Base-by-base conservation (phyloP, 1,140 invertebrate genomes). In the Eupristina koningsbergeri region DNA sequence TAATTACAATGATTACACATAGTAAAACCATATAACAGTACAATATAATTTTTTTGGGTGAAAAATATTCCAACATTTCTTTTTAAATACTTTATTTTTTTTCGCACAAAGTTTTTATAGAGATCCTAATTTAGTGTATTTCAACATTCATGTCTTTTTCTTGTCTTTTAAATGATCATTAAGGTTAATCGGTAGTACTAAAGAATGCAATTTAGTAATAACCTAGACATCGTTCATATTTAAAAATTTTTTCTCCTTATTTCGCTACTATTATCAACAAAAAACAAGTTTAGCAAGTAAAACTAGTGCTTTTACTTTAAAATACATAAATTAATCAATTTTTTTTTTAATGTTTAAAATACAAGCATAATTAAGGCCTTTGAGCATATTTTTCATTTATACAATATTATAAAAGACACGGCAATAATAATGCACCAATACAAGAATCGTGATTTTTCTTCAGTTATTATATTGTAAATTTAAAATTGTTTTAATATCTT, bases 91-190 rank as follows among this genome's bases (percentile, higher is more conserved):
- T 13, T 71, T 31, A 36, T 0, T 36, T 36, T 67, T 67, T 67
- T 39, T 17, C 19, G 36, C 15, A 19, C 15, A 34, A 71, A 34
- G 22, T 77, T 77, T 61, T 77, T 39, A 58, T 64, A 47, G 15
- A 41, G 36, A 22, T 69, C 36, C 26, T 69, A 50, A 64, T 61
- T 19, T 50, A 41, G 2, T 61, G 9, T 17, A 61, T 73, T 81
- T 71, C 69, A 74, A 81, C 67, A 61, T n/a, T 8, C 50, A 39
- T 58, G 69, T 78, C 41, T 63, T 75, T 64, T 77, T 63, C 45
- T 41, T 63, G 78, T 13, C 47, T 84, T 84, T 84, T 80, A 80
- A 84, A 80, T 80, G 61, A 41, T 84, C 78, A 84, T 84, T 84
- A 84, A 76, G 78, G 83, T 50, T 80, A 84, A 84, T 84, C 58